phyloP scores from a whole-genome alignment of 2,888 invertebrate genomes.

The Clunio marinus region DNA sequence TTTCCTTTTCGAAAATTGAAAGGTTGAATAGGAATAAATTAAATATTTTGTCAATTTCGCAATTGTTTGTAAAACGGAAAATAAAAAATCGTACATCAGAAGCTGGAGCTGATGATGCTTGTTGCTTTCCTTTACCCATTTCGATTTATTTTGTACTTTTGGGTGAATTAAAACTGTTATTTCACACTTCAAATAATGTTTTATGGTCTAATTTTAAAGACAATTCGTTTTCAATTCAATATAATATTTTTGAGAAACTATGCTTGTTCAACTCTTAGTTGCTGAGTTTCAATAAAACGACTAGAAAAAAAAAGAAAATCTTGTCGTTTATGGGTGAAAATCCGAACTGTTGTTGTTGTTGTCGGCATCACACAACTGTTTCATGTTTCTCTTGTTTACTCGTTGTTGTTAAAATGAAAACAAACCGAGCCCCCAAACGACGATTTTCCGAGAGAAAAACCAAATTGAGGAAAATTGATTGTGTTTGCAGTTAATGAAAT shows the following conservation, averaged over 20 bases:
- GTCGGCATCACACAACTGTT: too few relatives aligned
- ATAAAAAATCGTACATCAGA: not conserved
- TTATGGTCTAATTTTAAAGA: not conserved
- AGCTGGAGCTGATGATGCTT: not conserved
- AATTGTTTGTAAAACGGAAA: not conserved
- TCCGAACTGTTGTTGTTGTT: not conserved
- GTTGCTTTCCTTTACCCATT: slow-evolving; percentile 8
- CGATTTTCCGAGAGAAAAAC: too few relatives aligned
- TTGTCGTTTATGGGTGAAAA: not conserved
- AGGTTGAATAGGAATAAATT: not conserved
- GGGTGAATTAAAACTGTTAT: too few relatives aligned
- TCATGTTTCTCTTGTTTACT: too few relatives aligned
- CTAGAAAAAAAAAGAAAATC: not conserved
- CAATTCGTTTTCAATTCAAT: not conserved
- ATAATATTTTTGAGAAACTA: not conserved
- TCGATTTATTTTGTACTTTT: too few relatives aligned
- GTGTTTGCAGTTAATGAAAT: too few relatives aligned
- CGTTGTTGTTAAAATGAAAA: too few relatives aligned
- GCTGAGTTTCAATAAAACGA: not conserved
- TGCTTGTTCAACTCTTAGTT: not conserved
- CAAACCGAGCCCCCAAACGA: too few relatives aligned
- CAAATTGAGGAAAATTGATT: too few relatives aligned
- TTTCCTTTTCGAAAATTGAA: not conserved
- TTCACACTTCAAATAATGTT: too few relatives aligned
- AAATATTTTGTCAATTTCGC: not conserved